Evolutionary conservation across 2,113 vertebrate genomes (phyloP).

Genomic region (Ptilorrhoa leucosticta): DNA sequence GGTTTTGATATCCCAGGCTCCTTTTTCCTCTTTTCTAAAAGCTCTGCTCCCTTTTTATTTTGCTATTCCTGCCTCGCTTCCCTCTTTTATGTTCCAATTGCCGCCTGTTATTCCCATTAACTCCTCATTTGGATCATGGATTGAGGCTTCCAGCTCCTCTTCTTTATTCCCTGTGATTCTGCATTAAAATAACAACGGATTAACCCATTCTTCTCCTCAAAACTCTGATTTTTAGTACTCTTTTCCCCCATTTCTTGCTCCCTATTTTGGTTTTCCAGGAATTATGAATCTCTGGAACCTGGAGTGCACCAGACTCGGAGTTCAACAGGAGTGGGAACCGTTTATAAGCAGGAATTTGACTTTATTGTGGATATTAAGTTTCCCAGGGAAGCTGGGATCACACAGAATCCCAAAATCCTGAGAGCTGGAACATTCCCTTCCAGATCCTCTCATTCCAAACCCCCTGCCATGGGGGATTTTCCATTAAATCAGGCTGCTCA

Average conservation of each 20-base stretch:
- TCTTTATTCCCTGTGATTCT: not conserved
- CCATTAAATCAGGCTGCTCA: not conserved
- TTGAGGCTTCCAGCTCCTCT: not conserved
- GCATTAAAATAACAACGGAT: not conserved
- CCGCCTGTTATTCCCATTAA: not conserved
- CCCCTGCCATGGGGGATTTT: not conserved
- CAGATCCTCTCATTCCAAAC: not conserved
- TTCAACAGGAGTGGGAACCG: not conserved
- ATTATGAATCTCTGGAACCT: not conserved
- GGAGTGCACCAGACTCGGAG: accelerated
- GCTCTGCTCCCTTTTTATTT: not conserved
- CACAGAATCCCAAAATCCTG: not conserved
- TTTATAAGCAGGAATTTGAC: not conserved
- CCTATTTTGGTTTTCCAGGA: not conserved
- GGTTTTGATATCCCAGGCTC: not conserved
- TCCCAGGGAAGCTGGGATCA: not conserved
- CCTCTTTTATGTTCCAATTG: not conserved
- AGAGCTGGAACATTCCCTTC: not conserved
- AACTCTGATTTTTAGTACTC: not conserved
- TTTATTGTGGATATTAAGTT: accelerated
- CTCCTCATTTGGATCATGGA: not conserved
- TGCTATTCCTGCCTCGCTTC: not conserved
- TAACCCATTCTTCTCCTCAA: not conserved
- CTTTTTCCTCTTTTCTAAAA: not conserved
- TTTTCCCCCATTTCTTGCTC: not conserved